Evolutionary conservation across 2,797 vertebrate genomes (phyloP), one percentile per base, ranked within the genome.

Genomic region (Ciconia nigra): DNA sequence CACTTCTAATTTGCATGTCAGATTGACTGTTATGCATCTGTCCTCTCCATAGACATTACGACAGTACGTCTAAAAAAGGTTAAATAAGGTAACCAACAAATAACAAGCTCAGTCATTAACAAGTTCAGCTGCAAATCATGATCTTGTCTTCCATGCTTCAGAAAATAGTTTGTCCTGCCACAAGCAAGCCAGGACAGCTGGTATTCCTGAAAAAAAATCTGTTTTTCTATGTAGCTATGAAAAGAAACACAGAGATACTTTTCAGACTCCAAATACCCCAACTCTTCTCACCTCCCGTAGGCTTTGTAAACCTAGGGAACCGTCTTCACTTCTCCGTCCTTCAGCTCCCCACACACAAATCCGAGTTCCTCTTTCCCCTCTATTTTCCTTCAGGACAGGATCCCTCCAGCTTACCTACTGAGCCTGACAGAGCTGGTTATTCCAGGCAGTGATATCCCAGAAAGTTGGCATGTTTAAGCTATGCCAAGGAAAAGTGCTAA

Each of bases 1-100:
- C 69, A 62, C 65, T 93, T 83, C 57, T 58, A 69, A 93, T 96
- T 86, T 96, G 49, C 82, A 88, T 88, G 28, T 78, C 84, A 93
- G 24, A 80, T 14, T 78, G 82, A 71, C n/a, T 79, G 33, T 82
- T 84, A 62, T 1, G 3, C 41, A 21, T 73, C 37, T 17, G 20
- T 92, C 44, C 41, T 84, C 80, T 73, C 73, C 8, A 5, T 0
- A 93, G 88, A 80, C 81, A 52, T 83, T 84, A 67, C 0, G 1
- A 44, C 33, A 73, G 29, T 52, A 70, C 16, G 25, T 62, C 76
- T 76, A 76, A 87, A 91, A 86, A 62, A 26, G 9, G 31, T 70
- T 84, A 66, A 87, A 82, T 70, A 90, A 89, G 33, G 52, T 49
- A 79, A 69, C 28, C 66, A 88, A 71, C n/a, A 84, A 87, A 79